These are phyloP conservation scores for Bombus ignitus DNA, from an alignment of 1,140 invertebrate species.

Conservation along the genomic window DNA sequence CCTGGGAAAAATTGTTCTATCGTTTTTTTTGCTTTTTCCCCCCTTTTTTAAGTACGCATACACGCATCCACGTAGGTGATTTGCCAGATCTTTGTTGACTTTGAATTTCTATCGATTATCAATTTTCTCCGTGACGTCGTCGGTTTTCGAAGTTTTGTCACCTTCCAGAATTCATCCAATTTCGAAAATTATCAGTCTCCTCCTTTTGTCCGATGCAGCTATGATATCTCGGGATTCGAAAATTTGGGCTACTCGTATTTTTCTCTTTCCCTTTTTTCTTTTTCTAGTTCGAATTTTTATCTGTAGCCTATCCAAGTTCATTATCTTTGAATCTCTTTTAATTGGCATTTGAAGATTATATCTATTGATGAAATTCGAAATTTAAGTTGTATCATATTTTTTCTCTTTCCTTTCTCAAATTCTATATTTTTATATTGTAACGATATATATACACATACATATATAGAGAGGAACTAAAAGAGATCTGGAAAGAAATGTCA, in stretches of 20 bases:
- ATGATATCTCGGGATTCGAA: not conserved
- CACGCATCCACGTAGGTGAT: not conserved
- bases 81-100: slow-evolving; percentile 21
- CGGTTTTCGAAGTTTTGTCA: not conserved
- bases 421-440: not conserved
- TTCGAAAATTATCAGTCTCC: not conserved
- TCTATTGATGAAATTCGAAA: not conserved
- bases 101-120: not conserved
- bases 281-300: not conserved
- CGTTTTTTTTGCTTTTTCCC: not conserved
- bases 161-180: not conserved
- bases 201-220: too few relatives aligned
- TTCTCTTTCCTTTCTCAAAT: not conserved
- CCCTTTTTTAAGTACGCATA: not conserved
- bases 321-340: too few relatives aligned
- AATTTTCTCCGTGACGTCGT: not conserved
- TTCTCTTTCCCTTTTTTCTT: too few relatives aligned
- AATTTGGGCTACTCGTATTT: not conserved
- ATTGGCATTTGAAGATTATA: too few relatives aligned
- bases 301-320: too few relatives aligned
- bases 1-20: not conserved
- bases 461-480: too few relatives aligned
- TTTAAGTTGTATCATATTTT: too few relatives aligned
- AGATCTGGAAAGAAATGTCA: not conserved
- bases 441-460: too few relatives aligned